These are phyloP conservation scores for Callospermophilus lateralis DNA, from an alignment of 2,113 vertebrate species.

Conservation along the genomic window DNA sequence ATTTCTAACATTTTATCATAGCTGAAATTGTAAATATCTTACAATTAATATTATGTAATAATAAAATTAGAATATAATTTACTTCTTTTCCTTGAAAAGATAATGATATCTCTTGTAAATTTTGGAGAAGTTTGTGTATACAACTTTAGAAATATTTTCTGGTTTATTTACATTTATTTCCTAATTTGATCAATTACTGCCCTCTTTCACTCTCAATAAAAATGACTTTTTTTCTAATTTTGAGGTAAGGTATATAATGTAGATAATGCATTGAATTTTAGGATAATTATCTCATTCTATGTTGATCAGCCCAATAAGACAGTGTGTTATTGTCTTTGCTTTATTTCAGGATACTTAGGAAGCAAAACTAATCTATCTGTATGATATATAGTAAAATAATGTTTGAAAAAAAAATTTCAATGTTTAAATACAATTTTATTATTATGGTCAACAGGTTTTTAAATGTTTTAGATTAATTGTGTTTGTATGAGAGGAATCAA, in stretches of 20 bases:
- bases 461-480: not conserved
- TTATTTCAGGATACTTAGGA: not conserved
- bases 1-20: not conserved
- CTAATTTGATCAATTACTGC: fast-evolving
- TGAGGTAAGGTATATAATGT: not conserved
- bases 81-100: not conserved
- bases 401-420: not conserved
- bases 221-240: not conserved
- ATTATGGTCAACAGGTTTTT: not conserved
- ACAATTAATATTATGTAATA: not conserved
- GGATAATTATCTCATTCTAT: not conserved
- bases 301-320: not conserved
- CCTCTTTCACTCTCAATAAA: not conserved
- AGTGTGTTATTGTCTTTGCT: not conserved
- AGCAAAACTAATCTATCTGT: not conserved
- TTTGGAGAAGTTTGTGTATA: not conserved
- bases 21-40: not conserved
- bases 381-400: not conserved
- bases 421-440: not conserved
- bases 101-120: not conserved
- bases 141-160: slow-evolving; percentile 8
- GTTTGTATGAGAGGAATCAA: not conserved
- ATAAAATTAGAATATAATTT: not conserved
- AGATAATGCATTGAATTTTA: not conserved
- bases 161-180: not conserved